Base-by-base conservation (phyloP, 2,888 invertebrate species). In the Scelioninae gen. 1 region DNA sequence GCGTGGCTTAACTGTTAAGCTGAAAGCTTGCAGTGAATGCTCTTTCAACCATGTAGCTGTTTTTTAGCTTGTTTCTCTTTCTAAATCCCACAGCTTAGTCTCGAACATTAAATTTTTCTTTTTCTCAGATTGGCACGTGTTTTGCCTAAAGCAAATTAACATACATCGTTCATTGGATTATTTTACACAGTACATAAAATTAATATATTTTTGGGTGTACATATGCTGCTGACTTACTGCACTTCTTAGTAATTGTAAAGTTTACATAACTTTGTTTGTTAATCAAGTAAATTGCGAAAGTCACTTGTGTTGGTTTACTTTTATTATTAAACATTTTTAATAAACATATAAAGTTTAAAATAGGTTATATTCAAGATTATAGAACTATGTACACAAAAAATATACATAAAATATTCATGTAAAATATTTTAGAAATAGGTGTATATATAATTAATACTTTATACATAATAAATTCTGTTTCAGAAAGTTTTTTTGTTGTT, bases 21-120 rank as follows among this genome's bases (percentile, higher is more conserved):
- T 75, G 78, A 78, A 76, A 80, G 84, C 81, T 81, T 69, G 81
- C 75, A 82, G 69, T 71, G 71, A 78, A 82, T 78, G 78, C 72
- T 74, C 84, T 72, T 84, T 81, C 77, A 81, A 69, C 77, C 84
- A 40, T 74, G 75, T 75, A 78, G 65, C 81, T 78, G 81, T 82
- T 84, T 84, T 84, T 81, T 78, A 82, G 71, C 81, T 84, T 81
- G 81, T 79, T 82, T 82, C 84, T 81, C 78, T 84, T 81, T 81
- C 77, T 78, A 84, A 84, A 81, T 81, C 84, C 77, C 65, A 29
- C 40, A 40, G 81, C 84, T 84, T 81, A 84, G 72, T 55, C 58
- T n/a, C 60, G 80, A 77, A 81, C 80, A 78, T 66, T 81, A 77
- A 78, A 84, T 84, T 84, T 84, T 81, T 81, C 72, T 77, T 77